Conservation (phyloP, 1,140 invertebrate species). For the Apis cerana region DNA sequence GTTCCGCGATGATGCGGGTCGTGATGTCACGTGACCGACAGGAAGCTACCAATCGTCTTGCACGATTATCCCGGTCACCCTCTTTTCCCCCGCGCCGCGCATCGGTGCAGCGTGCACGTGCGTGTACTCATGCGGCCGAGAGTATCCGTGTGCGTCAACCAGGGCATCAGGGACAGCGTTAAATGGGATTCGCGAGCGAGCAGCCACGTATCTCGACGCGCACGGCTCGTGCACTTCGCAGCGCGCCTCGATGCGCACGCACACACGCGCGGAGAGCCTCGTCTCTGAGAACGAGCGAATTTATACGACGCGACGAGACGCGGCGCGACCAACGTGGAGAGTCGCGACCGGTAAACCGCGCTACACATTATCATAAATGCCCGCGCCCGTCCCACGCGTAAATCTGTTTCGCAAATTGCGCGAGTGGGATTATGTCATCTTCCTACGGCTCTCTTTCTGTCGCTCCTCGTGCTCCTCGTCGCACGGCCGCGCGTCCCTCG, state of each 20-base stretch:
- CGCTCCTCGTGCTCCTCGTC: conserved; percentile 42
- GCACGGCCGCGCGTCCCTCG: conserved; percentile 52
- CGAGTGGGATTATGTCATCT: conserved; percentile 76
- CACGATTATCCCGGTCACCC: conserved; percentile 76
- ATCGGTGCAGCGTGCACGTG: conserved; percentile 40
- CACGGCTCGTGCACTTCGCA: not conserved
- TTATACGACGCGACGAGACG: conserved; percentile 15
- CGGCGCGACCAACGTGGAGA: conserved; percentile 57
- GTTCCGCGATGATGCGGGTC: conserved; percentile 66
- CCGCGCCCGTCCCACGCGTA: conserved; percentile 78
- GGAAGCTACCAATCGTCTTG: conserved; percentile 81
- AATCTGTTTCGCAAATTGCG: conserved; percentile 80
- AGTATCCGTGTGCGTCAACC: conserved; percentile 63
- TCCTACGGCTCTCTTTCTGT: conserved; percentile 64
- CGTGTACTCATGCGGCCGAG: conserved; percentile 6
- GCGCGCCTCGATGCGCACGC: not conserved
- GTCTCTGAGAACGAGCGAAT: not conserved
- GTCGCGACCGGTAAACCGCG: conserved; percentile 70
- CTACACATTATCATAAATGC: conserved; percentile 80
- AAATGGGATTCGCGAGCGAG: conserved; percentile 74
- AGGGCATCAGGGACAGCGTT: conserved; percentile 78
- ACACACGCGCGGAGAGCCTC: not conserved
- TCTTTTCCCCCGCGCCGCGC: conserved; percentile 48
- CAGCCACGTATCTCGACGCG: conserved; percentile 31
- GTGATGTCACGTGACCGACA: conserved; percentile 77